Evolutionary conservation across 2,113 vertebrate genomes (phyloP), one percentile per base, ranked within the genome.

Genomic region (Phrynocephalus versicolor): DNA sequence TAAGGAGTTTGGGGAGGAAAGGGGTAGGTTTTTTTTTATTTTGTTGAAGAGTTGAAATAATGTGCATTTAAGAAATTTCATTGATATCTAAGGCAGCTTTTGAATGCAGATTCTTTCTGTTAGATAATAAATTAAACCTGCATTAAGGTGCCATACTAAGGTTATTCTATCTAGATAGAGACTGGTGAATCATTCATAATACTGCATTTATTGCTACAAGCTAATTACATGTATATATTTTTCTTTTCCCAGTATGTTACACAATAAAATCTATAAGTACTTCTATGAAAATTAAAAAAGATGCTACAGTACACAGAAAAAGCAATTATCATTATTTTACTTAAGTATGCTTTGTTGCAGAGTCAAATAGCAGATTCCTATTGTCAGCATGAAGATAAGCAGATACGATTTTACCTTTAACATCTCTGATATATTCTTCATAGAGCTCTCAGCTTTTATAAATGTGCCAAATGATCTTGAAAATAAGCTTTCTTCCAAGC

Each of bases 231-330:
- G 90, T 93, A 41, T 35, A 6, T 13, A 71, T 88, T 76, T 93
- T 55, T 41, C 90, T 92, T 90, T 89, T 89, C 87, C 84, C 18
- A 92, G 92, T 91, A 89, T n/a, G 86, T 91, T 55, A 89, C 58
- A 89, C 89, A 2, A 72, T 94, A 93, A 93, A 93, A 82, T 91
- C 89, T 85, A 94, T 93, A 89, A 93, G 92, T 89, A 37, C 91
- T 93, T 90, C 89, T 91, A 30, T 88, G 87, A 85, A 92, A 93
- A 91, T 89, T 91, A 88, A 87, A 91, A 91, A 37, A 76, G 87
- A 90, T 93, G 88, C 88, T 87, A 86, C 79, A 27, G 39, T 85
- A n/a, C 88, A 91, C 88, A 91, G 91, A 90, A 90, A 70, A 18
- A 15, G 70, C 73, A 93, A 91, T 88, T 91, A 85, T 79, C 87